These are phyloP conservation scores for Nycteola revayana DNA, from an alignment of 2,888 invertebrate species.

Conservation along the genomic window DNA sequence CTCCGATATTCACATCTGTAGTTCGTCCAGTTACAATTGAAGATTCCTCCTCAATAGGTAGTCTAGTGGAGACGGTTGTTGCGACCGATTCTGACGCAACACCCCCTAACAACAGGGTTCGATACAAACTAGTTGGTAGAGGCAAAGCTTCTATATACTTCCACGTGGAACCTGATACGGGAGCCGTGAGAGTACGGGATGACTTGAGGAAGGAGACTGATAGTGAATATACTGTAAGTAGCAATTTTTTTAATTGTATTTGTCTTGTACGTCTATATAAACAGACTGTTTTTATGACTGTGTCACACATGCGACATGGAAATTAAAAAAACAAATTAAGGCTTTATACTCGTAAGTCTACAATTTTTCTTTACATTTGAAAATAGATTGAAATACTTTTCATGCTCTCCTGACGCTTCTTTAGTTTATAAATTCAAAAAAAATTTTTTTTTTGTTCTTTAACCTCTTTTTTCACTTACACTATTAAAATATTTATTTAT, in stretches of 20 bases:
- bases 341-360: too few species aligned
- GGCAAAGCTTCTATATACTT: slow-evolving; percentile 93
- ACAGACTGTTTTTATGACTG: too few species aligned
- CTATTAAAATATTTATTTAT: too few species aligned
- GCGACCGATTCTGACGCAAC: slow-evolving; percentile 94
- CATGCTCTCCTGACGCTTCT: too few species aligned
- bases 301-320: too few species aligned
- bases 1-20: slow-evolving; percentile 92
- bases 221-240: slow-evolving; percentile 91
- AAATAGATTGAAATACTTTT: too few species aligned
- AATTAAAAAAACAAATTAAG: too few species aligned
- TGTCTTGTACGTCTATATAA: too few species aligned
- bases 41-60: slow-evolving; percentile 91
- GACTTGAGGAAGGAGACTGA: slow-evolving; percentile 92
- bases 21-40: slow-evolving; percentile 92
- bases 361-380: too few species aligned
- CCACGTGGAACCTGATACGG: slow-evolving; percentile 92
- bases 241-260: not conserved
- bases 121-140: slow-evolving; percentile 91
- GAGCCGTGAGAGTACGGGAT: slow-evolving; percentile 90
- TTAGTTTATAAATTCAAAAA: too few species aligned
- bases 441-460: too few species aligned
- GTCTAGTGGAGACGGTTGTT: slow-evolving; percentile 88
- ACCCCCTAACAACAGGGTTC: slow-evolving; percentile 89
- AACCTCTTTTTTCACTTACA: too few species aligned